Base-by-base conservation (phyloP, 2,113 vertebrate species). In the Pyxicephalus adspersus region DNA sequence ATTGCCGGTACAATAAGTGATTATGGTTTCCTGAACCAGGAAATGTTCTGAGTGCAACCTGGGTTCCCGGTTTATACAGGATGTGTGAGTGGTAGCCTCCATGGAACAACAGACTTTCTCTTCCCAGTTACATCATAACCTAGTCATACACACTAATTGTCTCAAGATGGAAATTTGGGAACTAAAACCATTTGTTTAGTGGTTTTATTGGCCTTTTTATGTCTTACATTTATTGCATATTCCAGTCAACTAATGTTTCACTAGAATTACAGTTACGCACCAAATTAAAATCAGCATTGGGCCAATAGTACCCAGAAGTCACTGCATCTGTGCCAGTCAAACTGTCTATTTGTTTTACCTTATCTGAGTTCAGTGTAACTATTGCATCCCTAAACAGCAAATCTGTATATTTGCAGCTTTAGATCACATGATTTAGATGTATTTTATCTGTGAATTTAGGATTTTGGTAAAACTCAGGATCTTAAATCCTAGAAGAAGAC, bases 161-260 rank as follows among this genome's bases (percentile, higher is more conserved):
- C 72, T 82, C 80, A 82, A 82, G 80, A 82, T 82, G 80, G 51
- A 28, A 51, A 72, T 31, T 72, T 67, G 64, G 78, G 77, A 80
- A 80, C 57, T 34, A 72, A 64, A 74, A 64, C 50, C 60, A 64
- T 64, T 64, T 72, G 78, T 74, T 65, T 73, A 28, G 58, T 81
- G 79, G 64, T 73, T 64, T 38, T 71, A 73, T 72, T 54, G 38
- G 51, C 57, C 26, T 63, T 80, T 60, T 63, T 72, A 58, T 80
- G 67, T 51, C 31, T 9, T 72, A 72, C 67, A 23, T 54, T 54
- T 72, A 72, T 80, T 71, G 22, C 57, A 28, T 80, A 63, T 80
- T 64, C 67, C 67, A 80, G 67, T 71, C 34, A 34, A 77, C 28
- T 65, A 52, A 5, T 29, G 31, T 72, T 71, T 64, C 54, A 63